A percentile compares a stretch with the other conserved stretches of the same genome.
Evolutionary conservation across 2,888 invertebrate species (phyloP).

Genomic region (Alsophila aescularia): DNA sequence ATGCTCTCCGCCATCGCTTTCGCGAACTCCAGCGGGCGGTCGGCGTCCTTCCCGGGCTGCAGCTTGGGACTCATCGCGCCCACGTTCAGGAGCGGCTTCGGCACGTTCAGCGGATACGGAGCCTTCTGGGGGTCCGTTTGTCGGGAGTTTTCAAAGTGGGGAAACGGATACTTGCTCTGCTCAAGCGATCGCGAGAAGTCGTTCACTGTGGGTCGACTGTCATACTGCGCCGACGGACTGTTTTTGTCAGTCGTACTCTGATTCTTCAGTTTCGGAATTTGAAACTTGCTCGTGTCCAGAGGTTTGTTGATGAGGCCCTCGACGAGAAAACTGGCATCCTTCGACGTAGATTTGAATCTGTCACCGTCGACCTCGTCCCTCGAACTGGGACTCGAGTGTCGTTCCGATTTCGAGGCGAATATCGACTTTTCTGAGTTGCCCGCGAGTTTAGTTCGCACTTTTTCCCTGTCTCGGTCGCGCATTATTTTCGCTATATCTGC

Average conservation of each 20-base stretch:
- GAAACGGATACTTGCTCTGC: constrained; percentile 74
- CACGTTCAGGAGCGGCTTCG: constrained; percentile 76
- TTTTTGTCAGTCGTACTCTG: constrained; percentile 78
- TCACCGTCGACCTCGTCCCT: constrained; percentile 87
- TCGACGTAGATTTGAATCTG: constrained; percentile 85
- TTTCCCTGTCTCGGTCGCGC: constrained; percentile 85
- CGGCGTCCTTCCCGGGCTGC: constrained; percentile 58
- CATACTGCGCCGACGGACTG: constrained; percentile 71
- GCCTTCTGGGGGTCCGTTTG: constrained; percentile 72
- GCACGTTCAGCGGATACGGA: constrained; percentile 74
- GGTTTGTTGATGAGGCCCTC: constrained; percentile 92
- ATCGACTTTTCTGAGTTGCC: constrained; percentile 86
- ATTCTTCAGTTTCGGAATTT: constrained; percentile 91
- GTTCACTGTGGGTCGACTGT: constrained; percentile 73
- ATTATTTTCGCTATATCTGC: constrained; percentile 84
- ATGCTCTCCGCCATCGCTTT: constrained; percentile 72
- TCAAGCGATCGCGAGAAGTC: constrained; percentile 75
- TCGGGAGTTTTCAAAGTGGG: constrained; percentile 72
- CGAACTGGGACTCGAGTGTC: constrained; percentile 88
- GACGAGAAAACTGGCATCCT: constrained; percentile 87
- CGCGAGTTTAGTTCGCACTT: constrained; percentile 85
- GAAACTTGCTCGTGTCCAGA: constrained; percentile 91
- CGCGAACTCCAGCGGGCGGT: constrained; percentile 68
- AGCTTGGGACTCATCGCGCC: constrained; percentile 76
- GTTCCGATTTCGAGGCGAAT: constrained; percentile 85